Evolutionary conservation across 2,113 vertebrate species (phyloP).

Genomic region (Alectura lathami): DNA sequence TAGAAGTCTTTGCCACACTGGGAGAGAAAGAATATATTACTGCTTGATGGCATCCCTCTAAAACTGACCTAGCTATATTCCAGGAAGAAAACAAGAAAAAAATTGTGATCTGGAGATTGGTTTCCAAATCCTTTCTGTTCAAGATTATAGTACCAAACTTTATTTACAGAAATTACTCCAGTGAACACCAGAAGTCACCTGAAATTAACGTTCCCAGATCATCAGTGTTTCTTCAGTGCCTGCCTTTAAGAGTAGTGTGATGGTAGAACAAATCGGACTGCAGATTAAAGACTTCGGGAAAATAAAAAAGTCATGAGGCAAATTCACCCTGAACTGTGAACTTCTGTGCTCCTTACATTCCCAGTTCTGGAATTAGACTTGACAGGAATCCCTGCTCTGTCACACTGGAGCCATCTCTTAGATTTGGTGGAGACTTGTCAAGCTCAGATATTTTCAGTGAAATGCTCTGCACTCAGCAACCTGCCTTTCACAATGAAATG

Average conservation of each 20-base stretch:
- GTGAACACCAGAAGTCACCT: not conserved
- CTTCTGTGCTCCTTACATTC: rapidly evolving
- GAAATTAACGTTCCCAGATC: not conserved
- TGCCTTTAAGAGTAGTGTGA: not conserved
- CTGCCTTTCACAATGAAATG: not conserved
- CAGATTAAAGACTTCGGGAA: not conserved
- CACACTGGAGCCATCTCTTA: not conserved
- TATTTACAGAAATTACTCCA: not conserved
- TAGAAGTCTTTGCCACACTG: not conserved
- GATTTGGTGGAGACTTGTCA: not conserved
- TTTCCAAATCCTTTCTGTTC: not conserved
- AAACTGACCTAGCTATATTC: not conserved
- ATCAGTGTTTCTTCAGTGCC: not conserved
- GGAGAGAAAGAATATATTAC: not conserved
- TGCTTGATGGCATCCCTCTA: not conserved
- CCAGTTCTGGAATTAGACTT: not conserved
- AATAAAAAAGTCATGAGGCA: rapidly evolving
- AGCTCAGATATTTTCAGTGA: not conserved
- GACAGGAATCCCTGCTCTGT: not conserved
- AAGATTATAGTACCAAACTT: not conserved
- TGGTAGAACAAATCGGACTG: not conserved
- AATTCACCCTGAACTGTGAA: not conserved
- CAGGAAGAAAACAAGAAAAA: not conserved
- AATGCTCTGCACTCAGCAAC: not conserved
- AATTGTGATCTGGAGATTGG: not conserved